Conservation (phyloP, 2,797 vertebrate genomes). For the Lagocephalus sceleratus region DNA sequence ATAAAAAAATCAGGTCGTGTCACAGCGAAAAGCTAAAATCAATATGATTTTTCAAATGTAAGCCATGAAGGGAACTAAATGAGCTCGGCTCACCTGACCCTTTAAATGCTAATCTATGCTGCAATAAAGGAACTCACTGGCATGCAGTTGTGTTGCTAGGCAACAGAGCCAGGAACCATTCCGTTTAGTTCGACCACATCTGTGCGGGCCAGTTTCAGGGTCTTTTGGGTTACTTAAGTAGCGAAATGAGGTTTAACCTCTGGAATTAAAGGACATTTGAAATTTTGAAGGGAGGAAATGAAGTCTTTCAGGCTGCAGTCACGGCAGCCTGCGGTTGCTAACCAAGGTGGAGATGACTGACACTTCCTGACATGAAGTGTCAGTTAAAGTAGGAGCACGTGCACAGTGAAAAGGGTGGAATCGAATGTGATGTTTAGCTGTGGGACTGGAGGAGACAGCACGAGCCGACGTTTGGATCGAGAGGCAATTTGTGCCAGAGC, state of each 20-base stretch:
- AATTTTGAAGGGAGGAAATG: not conserved
- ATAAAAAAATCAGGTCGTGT: no score
- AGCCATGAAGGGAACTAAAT: constrained; percentile 10
- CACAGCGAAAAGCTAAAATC: not conserved
- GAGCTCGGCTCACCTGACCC: constrained; percentile 15
- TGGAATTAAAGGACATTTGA: not conserved
- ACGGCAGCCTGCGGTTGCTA: not conserved
- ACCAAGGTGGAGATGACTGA: constrained; percentile 5
- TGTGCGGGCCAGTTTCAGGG: constrained; percentile 15
- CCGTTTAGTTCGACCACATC: constrained; percentile 22
- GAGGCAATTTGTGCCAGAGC: constrained; percentile 3
- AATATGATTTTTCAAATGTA: constrained; percentile 9
- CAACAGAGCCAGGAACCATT: constrained; percentile 45
- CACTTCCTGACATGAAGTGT: constrained; percentile 13
- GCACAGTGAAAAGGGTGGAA: constrained; percentile 8
- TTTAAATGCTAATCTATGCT: constrained; percentile 51
- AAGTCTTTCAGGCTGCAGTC: not conserved
- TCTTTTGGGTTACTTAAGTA: constrained; percentile 3
- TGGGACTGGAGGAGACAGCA: constrained; percentile 13
- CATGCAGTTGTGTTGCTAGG: constrained; percentile 64
- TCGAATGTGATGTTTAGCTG: constrained; percentile 9
- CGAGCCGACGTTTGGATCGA: constrained; percentile 16
- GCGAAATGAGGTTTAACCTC: not conserved
- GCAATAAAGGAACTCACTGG: constrained; percentile 39
- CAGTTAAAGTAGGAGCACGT: constrained; percentile 15